Percentiles rank a stretch among this genome's conserved stretches.
phyloP scores from a whole-genome alignment of 2,888 invertebrate species.

The Nowickia ferox region DNA sequence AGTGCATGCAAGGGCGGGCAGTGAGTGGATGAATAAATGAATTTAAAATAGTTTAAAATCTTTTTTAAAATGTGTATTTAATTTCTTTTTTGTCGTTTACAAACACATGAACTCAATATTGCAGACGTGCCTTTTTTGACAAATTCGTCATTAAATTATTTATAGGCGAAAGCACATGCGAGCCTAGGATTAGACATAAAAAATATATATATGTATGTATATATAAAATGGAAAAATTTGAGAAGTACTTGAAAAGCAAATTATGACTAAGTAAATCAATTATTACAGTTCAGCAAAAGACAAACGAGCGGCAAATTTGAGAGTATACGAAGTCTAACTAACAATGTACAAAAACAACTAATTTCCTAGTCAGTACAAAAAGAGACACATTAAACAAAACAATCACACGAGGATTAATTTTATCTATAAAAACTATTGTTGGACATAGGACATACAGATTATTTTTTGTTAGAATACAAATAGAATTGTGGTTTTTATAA shows the following conservation, averaged over 20 bases:
- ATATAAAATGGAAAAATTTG: background rate
- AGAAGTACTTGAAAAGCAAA: slow-evolving; percentile 19
- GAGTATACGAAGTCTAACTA: slow-evolving; percentile 3
- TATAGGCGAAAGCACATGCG: slow-evolving; percentile 61
- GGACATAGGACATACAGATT: slow-evolving; percentile 11
- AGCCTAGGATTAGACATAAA: slow-evolving; percentile 61
- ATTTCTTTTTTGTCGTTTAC: slow-evolving; percentile 15
- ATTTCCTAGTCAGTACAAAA: slow-evolving; percentile 14
- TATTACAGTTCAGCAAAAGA: slow-evolving; percentile 3
- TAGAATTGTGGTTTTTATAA: slow-evolving; percentile 37
- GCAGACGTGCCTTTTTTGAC: slow-evolving; percentile 55
- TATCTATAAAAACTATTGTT: slow-evolving; percentile 46
- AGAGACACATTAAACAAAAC: slow-evolving; percentile 18
- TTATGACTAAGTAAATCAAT: slow-evolving; percentile 3
- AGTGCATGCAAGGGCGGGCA: slow-evolving; percentile 50
- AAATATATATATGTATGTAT: background rate
- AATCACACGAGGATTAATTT: slow-evolving; percentile 30
- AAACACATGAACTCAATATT: slow-evolving; percentile 38
- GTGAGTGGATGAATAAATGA: slow-evolving; percentile 27
- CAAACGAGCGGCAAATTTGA: background rate
- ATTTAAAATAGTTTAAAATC: slow-evolving; percentile 27
- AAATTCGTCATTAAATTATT: slow-evolving; percentile 57
- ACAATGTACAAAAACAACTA: slow-evolving; percentile 20
- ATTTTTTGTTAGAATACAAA: slow-evolving; percentile 53
- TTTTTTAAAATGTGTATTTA: slow-evolving; percentile 44